A percentile compares a stretch with the other conserved stretches of the same genome.
These are phyloP conservation scores for Dinoponera quadriceps DNA, from an alignment of 1,140 invertebrate genomes.

Conservation along the genomic window DNA sequence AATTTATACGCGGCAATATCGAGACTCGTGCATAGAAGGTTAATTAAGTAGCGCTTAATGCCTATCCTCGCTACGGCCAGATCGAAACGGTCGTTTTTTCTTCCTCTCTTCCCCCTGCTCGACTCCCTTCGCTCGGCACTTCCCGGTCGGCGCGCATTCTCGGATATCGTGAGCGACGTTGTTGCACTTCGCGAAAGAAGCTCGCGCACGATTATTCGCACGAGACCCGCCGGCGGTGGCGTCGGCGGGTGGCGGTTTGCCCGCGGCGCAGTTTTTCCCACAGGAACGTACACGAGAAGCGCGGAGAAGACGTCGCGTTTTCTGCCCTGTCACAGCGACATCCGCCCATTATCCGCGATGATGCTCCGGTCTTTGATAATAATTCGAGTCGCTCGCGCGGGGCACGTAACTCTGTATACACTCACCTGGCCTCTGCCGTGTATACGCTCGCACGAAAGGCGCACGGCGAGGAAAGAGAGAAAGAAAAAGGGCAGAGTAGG, in stretches of 20 bases:
- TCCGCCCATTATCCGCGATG: conserved; percentile 76
- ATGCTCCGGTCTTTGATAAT: conserved; percentile 74
- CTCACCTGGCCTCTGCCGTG: conserved; percentile 28
- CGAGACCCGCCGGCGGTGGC: conserved; percentile 10
- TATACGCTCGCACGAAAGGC: conserved; percentile 38
- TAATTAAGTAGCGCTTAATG: too few species aligned
- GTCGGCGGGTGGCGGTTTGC: background rate
- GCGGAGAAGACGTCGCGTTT: conserved; percentile 58
- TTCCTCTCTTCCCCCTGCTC: conserved; percentile 5
- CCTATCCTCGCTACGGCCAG: background rate
- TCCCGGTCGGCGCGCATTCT: background rate
- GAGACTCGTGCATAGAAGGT: too few species aligned
- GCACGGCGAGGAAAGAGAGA: conserved; percentile 30
- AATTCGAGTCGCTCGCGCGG: conserved; percentile 67
- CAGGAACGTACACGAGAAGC: conserved; percentile 50
- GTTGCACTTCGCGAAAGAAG: conserved; percentile 41
- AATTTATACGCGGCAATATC: too few species aligned
- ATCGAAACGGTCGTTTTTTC: conserved; percentile 21
- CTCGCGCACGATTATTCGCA: conserved; percentile 56
- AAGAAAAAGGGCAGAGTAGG: background rate
- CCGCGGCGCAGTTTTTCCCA: conserved; percentile 66
- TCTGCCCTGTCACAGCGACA: conserved; percentile 74
- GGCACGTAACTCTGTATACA: conserved; percentile 63
- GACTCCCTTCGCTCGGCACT: background rate
- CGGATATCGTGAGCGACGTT: conserved; percentile 37